A percentile compares a stretch with the other conserved stretches of the same genome.
Evolutionary conservation across 2,797 vertebrate genomes (phyloP).

Genomic region (Buceros bicornis): DNA sequence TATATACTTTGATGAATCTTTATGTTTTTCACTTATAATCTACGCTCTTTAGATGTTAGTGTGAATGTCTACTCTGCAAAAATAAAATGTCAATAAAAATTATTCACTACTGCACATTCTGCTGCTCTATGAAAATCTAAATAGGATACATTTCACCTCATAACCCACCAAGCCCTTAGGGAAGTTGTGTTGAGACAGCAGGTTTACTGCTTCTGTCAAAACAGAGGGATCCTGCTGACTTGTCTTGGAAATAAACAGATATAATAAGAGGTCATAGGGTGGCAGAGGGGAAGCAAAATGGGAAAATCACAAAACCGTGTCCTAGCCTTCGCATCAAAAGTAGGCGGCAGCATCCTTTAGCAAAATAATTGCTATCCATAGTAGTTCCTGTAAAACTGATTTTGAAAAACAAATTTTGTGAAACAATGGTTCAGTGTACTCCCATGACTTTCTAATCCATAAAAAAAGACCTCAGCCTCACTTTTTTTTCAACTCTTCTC

Average conservation of each 20-base stretch:
- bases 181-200: neutral
- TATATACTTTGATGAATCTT: neutral
- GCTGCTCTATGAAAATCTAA: neutral
- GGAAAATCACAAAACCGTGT: neutral
- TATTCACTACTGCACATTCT: constrained; percentile 37
- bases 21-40: neutral
- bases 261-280: neutral
- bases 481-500: neutral
- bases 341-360: neutral
- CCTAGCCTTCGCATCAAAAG: neutral
- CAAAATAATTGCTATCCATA: neutral
- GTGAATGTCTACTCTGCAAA: constrained; percentile 1
- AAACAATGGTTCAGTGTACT: neutral
- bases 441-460: neutral
- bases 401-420: neutral
- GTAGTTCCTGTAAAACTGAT: neutral
- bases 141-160: neutral
- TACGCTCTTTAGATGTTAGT: neutral
- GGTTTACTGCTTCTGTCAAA: neutral
- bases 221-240: neutral
- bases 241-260: neutral
- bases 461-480: neutral
- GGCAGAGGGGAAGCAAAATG: neutral
- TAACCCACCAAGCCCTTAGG: neutral
- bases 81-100: constrained; percentile 66